Evolutionary conservation across 2,888 invertebrate genomes (phyloP).

Genomic region (Pterostichus madidus): DNA sequence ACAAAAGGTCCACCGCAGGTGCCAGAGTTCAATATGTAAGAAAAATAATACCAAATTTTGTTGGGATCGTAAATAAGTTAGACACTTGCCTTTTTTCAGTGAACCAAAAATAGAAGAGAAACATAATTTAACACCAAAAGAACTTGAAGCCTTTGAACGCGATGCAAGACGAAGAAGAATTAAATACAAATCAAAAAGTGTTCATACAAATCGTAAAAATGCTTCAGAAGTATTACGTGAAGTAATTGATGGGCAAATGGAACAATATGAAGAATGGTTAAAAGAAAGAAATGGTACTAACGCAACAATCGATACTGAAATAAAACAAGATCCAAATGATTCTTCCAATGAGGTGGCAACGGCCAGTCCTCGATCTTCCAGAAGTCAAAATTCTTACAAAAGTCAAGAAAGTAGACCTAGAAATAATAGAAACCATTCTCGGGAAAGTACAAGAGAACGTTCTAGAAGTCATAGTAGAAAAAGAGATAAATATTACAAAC

Average conservation of each 20-base stretch:
- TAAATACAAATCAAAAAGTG: slow-evolving; percentile 79
- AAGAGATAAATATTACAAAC: slow-evolving; percentile 38
- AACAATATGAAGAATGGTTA: slow-evolving; percentile 73
- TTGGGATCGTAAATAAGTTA: not conserved
- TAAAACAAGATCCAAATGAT: slow-evolving; percentile 47
- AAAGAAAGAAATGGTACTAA: slow-evolving; percentile 28
- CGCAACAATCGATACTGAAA: not conserved
- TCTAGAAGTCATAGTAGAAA: slow-evolving; percentile 39
- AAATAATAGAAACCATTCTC: slow-evolving; percentile 18
- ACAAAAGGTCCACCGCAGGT: slow-evolving; percentile 73
- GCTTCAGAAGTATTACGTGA: slow-evolving; percentile 81
- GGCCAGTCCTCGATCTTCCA: slow-evolving; percentile 53
- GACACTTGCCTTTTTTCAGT: slow-evolving; percentile 18
- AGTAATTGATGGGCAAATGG: slow-evolving; percentile 81
- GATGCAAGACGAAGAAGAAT: slow-evolving; percentile 81
- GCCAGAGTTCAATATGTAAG: slow-evolving; percentile 76
- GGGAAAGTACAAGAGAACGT: slow-evolving; percentile 7
- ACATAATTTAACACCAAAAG: slow-evolving; percentile 55
- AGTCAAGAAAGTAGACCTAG: slow-evolving; percentile 52
- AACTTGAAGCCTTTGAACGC: slow-evolving; percentile 74
- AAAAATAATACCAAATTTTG: slow-evolving; percentile 56
- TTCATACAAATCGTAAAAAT: slow-evolving; percentile 80
- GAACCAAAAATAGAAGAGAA: slow-evolving; percentile 56
- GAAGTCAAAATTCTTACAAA: slow-evolving; percentile 56
- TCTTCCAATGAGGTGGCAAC: slow-evolving; percentile 27